Evolutionary conservation across 2,113 vertebrate species (phyloP).

Genomic region (Eulemur macaco): DNA sequence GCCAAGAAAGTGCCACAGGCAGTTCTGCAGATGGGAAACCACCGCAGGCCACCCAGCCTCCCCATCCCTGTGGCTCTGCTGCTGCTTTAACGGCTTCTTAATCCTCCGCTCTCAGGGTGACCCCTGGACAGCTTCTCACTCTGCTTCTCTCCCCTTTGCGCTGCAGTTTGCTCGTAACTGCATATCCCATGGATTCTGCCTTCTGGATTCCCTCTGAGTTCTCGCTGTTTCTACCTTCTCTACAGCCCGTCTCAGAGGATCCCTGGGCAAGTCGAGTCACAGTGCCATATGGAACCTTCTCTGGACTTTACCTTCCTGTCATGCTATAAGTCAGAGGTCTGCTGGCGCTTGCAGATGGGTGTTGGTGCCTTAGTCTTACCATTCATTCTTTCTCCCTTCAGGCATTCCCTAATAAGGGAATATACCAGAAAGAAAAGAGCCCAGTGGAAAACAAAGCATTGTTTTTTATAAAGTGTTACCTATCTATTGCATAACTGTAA

Average conservation of each 20-base stretch:
- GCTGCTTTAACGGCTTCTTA: neutral
- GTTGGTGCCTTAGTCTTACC: neutral
- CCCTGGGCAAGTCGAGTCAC: neutral
- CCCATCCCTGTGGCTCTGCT: neutral
- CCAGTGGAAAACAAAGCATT: neutral
- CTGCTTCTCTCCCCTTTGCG: neutral
- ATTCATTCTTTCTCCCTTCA: neutral
- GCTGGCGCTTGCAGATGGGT: neutral
- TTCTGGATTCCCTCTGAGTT: neutral
- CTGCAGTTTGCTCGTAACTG: neutral
- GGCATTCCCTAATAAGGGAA: neutral
- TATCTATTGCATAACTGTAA: neutral
- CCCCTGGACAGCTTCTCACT: neutral
- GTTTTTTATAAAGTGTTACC: neutral
- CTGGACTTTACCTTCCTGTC: neutral
- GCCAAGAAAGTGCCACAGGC: neutral
- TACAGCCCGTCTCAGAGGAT: neutral
- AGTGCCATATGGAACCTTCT: neutral
- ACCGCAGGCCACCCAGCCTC: fast-evolving
- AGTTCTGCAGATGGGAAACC: neutral
- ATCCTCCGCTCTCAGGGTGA: fast-evolving
- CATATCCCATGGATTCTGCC: neutral
- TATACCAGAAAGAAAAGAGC: neutral
- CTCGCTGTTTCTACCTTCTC: neutral
- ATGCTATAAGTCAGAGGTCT: neutral